Percentiles rank a stretch among this genome's conserved stretches.
Evolutionary conservation across 2,888 invertebrate species (phyloP).

Genomic region (Pristionchus fissidentatus): DNA sequence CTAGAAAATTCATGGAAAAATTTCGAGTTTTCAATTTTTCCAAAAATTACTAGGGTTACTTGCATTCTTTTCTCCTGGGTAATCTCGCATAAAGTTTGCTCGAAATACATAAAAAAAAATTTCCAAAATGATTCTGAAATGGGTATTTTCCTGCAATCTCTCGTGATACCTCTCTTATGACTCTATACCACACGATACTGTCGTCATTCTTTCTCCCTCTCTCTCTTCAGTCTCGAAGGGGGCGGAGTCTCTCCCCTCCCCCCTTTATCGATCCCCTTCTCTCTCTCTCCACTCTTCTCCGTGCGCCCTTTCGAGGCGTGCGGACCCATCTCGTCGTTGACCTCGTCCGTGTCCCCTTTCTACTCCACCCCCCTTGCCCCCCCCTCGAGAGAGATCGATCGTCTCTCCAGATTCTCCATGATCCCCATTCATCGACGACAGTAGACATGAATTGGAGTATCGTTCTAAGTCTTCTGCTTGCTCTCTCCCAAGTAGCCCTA

Average conservation of each 20-base stretch:
- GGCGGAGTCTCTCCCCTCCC: conserved; percentile 19
- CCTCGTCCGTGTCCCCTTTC: conserved; percentile 9
- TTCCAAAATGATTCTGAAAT: no score
- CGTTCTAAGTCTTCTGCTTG: neutral
- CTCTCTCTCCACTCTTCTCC: conserved; percentile 34
- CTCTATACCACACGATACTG: no score
- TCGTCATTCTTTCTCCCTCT: neutral
- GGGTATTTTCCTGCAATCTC: neutral
- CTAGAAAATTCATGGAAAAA: no score
- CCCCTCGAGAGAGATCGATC: neutral
- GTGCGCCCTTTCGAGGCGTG: conserved; percentile 20
- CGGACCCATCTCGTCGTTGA: neutral
- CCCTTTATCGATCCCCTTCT: conserved; percentile 18
- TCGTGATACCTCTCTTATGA: conserved; percentile 2
- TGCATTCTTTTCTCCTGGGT: neutral
- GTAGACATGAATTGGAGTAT: neutral
- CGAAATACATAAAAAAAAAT: no score
- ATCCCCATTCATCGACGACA: neutral
- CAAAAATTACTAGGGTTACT: neutral
- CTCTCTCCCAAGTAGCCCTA: neutral
- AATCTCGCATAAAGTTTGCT: no score
- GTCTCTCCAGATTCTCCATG: conserved; percentile 30
- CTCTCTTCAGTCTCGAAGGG: conserved; percentile 1
- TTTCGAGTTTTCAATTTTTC: neutral
- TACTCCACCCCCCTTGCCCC: neutral